A percentile compares a stretch with the other conserved stretches of the same genome.
phyloP scores from a whole-genome alignment of 2,797 vertebrate species.

The Lepidocolaptes lacrymiger region DNA sequence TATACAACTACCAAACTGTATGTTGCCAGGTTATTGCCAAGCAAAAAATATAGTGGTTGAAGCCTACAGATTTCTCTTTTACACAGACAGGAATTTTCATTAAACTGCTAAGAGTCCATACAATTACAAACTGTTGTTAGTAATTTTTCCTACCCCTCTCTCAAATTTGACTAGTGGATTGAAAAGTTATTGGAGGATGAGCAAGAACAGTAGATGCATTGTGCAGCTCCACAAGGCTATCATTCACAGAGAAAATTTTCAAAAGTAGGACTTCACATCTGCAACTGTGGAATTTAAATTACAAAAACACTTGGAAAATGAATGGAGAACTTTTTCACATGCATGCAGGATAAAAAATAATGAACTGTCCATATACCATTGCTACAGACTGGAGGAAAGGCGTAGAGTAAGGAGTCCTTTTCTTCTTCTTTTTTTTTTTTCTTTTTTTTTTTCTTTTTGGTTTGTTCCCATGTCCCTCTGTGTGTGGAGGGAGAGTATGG shows the following conservation, averaged over 20 bases:
- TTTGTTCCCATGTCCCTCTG: fast-evolving
- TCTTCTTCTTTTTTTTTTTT: not conserved
- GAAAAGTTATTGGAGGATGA: not conserved
- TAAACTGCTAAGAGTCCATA: not conserved
- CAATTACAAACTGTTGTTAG: not conserved
- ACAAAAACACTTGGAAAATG: not conserved
- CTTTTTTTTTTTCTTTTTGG: not conserved
- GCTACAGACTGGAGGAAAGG: not conserved
- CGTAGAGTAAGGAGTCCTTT: not conserved
- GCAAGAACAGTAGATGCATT: not conserved
- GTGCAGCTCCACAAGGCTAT: not conserved
- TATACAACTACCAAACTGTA: not conserved
- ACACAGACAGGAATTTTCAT: not conserved
- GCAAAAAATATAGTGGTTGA: not conserved
- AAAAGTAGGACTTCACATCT: not conserved
- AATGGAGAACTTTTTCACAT: not conserved
- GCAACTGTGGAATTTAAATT: not conserved
- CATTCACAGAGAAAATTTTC: not conserved
- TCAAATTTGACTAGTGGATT: not conserved
- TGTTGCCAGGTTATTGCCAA: not conserved
- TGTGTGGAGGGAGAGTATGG: not conserved
- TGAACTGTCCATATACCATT: not conserved
- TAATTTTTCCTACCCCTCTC: not conserved
- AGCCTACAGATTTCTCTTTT: not conserved
- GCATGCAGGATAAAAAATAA: not conserved